phyloP scores from a whole-genome alignment of 1,140 invertebrate genomes.

The Drosophila novamexicana region DNA sequence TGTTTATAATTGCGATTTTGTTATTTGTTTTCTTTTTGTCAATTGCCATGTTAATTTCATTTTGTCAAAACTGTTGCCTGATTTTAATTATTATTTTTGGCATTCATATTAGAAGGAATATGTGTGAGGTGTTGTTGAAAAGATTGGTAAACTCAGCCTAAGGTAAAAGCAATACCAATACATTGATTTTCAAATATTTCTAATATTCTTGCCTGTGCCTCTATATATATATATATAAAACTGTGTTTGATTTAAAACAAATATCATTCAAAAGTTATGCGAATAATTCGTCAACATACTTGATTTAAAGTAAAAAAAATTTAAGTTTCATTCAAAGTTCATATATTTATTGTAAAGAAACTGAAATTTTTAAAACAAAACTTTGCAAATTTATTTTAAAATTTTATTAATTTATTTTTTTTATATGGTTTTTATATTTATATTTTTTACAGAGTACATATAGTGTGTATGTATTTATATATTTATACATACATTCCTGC shows the following conservation, averaged over 20 bases:
- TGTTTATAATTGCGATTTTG: conserved; percentile 82
- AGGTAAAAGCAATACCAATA: conserved; percentile 3
- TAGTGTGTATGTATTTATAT: conserved; percentile 29
- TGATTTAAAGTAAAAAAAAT: too few relatives aligned
- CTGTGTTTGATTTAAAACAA: background rate
- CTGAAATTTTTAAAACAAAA: conserved; percentile 22
- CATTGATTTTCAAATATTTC: background rate
- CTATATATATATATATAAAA: background rate
- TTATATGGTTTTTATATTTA: conserved; percentile 57
- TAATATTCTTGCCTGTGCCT: background rate
- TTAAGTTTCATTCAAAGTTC: background rate
- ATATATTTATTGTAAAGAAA: conserved; percentile 6
- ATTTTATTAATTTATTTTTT: conserved; percentile 41
- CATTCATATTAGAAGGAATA: conserved; percentile 49
- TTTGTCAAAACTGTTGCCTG: conserved; percentile 47
- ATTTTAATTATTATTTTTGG: conserved; percentile 65
- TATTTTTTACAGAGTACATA: conserved; percentile 62
- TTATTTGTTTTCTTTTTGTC: conserved; percentile 70
- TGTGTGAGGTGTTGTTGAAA: conserved; percentile 16
- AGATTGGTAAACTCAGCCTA: conserved; percentile 11
- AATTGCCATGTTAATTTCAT: conserved; percentile 29
- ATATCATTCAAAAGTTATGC: background rate
- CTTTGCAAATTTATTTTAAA: conserved; percentile 15
- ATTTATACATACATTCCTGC: conserved; percentile 31
- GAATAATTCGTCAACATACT: background rate